Evolutionary conservation across 2,888 invertebrate species (phyloP), one percentile per base, ranked within the genome.

Genomic region (Coenonympha arcania): DNA sequence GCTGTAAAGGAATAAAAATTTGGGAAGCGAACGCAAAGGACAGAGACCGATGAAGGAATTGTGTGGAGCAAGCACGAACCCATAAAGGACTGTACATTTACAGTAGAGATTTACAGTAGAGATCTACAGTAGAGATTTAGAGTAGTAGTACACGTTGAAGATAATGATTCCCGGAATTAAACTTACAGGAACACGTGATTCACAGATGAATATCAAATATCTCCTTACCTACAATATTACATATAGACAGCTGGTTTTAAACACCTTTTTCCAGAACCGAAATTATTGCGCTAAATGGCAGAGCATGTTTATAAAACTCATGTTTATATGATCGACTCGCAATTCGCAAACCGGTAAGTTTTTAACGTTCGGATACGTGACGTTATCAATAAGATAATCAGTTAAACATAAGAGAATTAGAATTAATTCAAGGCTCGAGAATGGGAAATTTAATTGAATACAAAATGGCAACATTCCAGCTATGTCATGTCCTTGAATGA

Each of bases 401-500:
- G n/a, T 18, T 28, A 41, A 41, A 28, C 16, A 22, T 31, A 15
- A 9, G 6, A 48, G 54, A 54, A 55, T 60, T 55, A 50, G 48
- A 54, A 41, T 6, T 39, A 52, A 44, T 54, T 59, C 57, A 55
- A 50, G 57, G 55, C 56, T 50, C 59, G 64, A 61, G 62, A 64
- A 58, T 46, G 65, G 60, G 63, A 65, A 66, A 51, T 52, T 69
- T 66, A 66, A 67, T n/a, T n/a, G n/a, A 66, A 65, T 62, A 64
- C 73, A 74, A 64, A 61, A 64, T 73, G 73, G 74, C 70, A 72
- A 49, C 53, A 61, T 56, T 70, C 73, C 73, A 73, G 65, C 59
- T 63, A 63, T 64, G 61, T 61, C 68, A 67, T 68, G 67, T 68
- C 49, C 56, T 28, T 36, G 31, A 31, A 41, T 11, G 28, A 45